Base-by-base conservation (phyloP, 2,888 invertebrate genomes). In the Pyrocoelia pectoralis region DNA sequence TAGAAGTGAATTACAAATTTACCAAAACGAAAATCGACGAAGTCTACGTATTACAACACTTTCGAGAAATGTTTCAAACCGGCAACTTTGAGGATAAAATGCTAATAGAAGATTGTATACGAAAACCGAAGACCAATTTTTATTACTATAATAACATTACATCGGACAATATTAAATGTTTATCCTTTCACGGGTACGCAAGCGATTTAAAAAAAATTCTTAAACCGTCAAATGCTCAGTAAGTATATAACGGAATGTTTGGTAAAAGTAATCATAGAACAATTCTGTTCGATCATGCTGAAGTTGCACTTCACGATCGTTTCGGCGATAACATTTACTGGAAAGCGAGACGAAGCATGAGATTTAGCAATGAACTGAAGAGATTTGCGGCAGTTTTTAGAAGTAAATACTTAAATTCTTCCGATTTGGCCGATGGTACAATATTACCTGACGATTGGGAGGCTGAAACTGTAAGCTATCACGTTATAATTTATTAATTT, bases 281-380 rank as follows among this genome's bases (percentile, higher is more conserved):
- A 28, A 80, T 93, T 2, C 86, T 92, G 84, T 85, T 93, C 73
- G 85, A 89, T 66, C 91, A 92, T 77, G 94, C 92, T 10, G 97
- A 97, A 83, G 91, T 94, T 60, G 88, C 93, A 1, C 79, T 97
- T 15, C 97, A 97, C 77, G 91, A 95, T 73, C 83, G 83, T n/a
- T 98, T 93, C 81, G 97, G 97, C 0, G 89, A 90, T 43, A 82
- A 83, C 56, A 81, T 87, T 18, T 98, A 93, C 79, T 98, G 98
- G 98, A 83, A 85, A 70, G 93, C 92, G 14, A 84, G 95, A 64
- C 86, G 95, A 71, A 98, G 98, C 74, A 95, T 98, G 95, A 86
- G 93, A 71, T 98, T 97, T 79, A 90, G 91, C 61, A 82, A 83
- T 51, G 79, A 87, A 12, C 84, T 99, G 0, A 78, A 86, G 8